Percentiles rank a stretch among this genome's conserved stretches.
phyloP scores from a whole-genome alignment of 2,888 invertebrate genomes.

The Luperina nickerlii region DNA sequence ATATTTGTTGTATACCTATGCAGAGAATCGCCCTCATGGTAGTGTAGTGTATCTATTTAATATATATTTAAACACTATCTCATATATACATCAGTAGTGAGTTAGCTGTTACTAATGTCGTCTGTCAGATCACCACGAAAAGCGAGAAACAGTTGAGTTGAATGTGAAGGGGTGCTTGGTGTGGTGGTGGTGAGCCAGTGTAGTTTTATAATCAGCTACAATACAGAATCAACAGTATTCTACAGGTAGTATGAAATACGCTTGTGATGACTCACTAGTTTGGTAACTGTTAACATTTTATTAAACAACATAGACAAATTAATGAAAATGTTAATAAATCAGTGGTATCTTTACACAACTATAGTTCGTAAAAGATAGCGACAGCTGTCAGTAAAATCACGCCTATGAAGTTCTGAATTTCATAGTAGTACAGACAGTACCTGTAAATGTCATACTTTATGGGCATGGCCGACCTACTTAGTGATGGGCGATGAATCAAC shows the following conservation, averaged over 20 bases:
- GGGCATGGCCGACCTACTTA: no score
- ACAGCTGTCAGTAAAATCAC: no score
- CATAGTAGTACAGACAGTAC: no score
- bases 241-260: neutral
- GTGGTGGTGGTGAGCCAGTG: neutral
- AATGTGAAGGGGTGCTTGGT: neutral
- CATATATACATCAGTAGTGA: neutral
- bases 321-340: neutral
- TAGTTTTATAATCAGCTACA: neutral
- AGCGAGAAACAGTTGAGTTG: neutral
- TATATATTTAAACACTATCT: neutral
- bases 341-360: neutral
- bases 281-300: neutral
- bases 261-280: neutral
- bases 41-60: neutral
- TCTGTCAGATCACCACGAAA: neutral
- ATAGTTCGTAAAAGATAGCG: no score
- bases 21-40: neutral
- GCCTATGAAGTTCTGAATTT: no score
- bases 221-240: neutral
- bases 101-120: neutral
- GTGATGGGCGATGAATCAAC: no score
- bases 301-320: neutral
- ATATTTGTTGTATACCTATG: no score
- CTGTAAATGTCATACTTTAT: no score